phyloP scores from a whole-genome alignment of 2,113 vertebrate species.

The Pseudopodoces humilis region DNA sequence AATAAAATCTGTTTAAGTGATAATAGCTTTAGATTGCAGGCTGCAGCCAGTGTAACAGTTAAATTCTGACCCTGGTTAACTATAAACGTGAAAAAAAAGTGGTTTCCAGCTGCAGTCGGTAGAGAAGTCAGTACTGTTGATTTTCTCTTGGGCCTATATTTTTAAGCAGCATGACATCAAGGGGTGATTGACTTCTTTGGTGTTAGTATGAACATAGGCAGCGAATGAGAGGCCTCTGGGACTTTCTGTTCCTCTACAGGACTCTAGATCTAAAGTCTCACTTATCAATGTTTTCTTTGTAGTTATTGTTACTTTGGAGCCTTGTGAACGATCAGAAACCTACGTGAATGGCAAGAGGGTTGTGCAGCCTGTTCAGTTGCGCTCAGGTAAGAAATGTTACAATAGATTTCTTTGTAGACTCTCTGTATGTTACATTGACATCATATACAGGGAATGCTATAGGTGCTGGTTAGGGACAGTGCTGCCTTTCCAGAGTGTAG shows the following conservation, averaged over 20 bases:
- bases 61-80: not conserved
- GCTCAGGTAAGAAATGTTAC: constrained; percentile 84
- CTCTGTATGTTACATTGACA: rapidly evolving
- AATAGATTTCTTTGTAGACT: rapidly evolving
- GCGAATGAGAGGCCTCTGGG: not conserved
- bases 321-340: constrained; percentile 94
- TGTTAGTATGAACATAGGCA: not conserved
- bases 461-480: not conserved
- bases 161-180: not conserved
- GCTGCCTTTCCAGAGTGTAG: not conserved
- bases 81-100: not conserved
- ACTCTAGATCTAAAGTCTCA: not conserved
- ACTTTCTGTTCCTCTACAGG: not conserved
- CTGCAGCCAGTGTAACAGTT: not conserved
- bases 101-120: not conserved
- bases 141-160: not conserved
- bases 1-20: not conserved
- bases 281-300: not conserved
- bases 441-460: not conserved
- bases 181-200: not conserved
- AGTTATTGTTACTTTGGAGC: constrained; percentile 94
- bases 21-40: not conserved
- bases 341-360: constrained; percentile 98
- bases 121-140: not conserved
- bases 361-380: constrained; percentile 87